Conservation (phyloP, 1,140 invertebrate species). For the Hyles euphorbiae region DNA sequence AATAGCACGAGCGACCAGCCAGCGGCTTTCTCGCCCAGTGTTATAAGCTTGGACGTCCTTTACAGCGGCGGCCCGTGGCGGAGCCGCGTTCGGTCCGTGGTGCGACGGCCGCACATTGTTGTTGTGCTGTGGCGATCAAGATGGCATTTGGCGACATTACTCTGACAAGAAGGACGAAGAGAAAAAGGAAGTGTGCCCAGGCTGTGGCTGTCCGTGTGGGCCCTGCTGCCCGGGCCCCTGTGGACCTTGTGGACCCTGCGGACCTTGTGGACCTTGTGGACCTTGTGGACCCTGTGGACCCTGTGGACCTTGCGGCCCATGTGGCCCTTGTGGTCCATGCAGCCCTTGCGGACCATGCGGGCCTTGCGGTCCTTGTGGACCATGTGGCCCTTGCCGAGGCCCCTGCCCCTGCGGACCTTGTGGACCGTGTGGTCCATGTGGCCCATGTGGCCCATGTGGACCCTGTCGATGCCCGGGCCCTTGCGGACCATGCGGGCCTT, state of each 20-base stretch:
- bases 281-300: neutral
- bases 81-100: constrained; percentile 8
- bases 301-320: constrained; percentile 21
- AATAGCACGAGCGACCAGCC: constrained; percentile 50
- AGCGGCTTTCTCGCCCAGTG: constrained; percentile 37
- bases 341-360: constrained; percentile 24
- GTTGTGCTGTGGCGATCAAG: constrained; percentile 22
- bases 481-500: constrained; percentile 29
- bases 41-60: constrained; percentile 61
- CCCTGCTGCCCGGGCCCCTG: constrained; percentile 22
- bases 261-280: constrained; percentile 22
- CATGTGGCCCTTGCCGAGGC: constrained; percentile 21
- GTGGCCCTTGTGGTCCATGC: constrained; percentile 22
- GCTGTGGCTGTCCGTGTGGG: constrained; percentile 27
- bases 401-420: constrained; percentile 24
- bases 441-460: constrained; percentile 30
- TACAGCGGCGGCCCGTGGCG: constrained; percentile 38
- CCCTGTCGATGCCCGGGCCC: constrained; percentile 17
- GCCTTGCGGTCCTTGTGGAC: constrained; percentile 26
- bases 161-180: constrained; percentile 24
- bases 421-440: constrained; percentile 21
- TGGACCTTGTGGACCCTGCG: constrained; percentile 27
- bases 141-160: constrained; percentile 12
- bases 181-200: constrained; percentile 60
- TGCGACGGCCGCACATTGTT: constrained; percentile 13